Evolutionary conservation across 2,797 vertebrate genomes (phyloP).

Genomic region (Crax fasciolata): DNA sequence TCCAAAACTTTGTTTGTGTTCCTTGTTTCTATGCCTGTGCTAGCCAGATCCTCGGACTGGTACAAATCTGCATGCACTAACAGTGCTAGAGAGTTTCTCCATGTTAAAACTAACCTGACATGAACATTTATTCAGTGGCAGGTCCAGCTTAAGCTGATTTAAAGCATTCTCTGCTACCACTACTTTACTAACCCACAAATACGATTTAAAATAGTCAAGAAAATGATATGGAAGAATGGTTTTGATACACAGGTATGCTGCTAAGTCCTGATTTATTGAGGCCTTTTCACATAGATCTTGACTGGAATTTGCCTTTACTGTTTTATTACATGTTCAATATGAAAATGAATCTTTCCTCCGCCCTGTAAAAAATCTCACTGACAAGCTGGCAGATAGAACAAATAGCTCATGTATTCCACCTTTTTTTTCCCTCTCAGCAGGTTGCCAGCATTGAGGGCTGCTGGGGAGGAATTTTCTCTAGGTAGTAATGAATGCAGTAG

Average conservation of each 20-base stretch:
- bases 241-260: accelerated
- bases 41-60: background rate
- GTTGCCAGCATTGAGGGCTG: background rate
- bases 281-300: background rate
- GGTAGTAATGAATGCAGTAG: conserved; percentile 5
- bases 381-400: background rate
- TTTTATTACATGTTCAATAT: background rate
- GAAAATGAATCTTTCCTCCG: background rate
- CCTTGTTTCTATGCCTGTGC: background rate
- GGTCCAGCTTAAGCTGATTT: background rate
- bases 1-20: background rate
- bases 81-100: background rate
- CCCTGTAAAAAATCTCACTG: background rate
- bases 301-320: background rate
- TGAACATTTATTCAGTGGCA: background rate
- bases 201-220: background rate
- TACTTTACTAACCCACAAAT: background rate
- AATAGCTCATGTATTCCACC: background rate
- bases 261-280: background rate
- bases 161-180: background rate
- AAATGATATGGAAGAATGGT: background rate
- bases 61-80: background rate
- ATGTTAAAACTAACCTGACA: background rate
- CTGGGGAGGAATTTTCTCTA: background rate
- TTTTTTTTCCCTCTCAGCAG: conserved; percentile 1